phyloP scores from a whole-genome alignment of 2,888 invertebrate genomes.

The Xestoiulus laeticollis region DNA sequence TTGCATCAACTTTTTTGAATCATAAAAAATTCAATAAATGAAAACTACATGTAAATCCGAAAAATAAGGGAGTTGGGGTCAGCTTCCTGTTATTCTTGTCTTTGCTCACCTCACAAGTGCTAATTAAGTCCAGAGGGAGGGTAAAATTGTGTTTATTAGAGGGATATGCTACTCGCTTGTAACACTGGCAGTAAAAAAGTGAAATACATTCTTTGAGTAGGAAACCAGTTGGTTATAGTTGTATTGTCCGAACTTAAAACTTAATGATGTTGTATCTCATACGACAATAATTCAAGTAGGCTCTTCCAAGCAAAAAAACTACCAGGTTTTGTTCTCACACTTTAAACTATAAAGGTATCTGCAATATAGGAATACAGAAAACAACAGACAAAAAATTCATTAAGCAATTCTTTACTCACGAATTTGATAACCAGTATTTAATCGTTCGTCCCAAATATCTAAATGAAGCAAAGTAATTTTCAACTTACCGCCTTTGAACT shows the following conservation, averaged over 20 bases:
- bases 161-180: background rate
- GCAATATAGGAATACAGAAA: background rate
- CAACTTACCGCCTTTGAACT: slow-evolving; percentile 5
- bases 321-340: slow-evolving; percentile 29
- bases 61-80: background rate
- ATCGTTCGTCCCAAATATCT: slow-evolving; percentile 10
- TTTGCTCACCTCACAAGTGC: background rate
- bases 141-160: background rate
- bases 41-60: background rate
- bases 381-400: background rate
- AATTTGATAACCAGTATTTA: slow-evolving; percentile 21
- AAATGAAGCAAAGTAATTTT: background rate
- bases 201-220: background rate
- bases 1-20: background rate
- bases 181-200: background rate
- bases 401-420: slow-evolving; percentile 18
- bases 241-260: background rate
- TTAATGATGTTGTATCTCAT: slow-evolving; percentile 13
- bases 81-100: background rate
- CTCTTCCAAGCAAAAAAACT: background rate
- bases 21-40: background rate
- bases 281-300: slow-evolving; percentile 13
- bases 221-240: background rate
- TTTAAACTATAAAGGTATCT: background rate
- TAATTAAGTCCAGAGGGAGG: slow-evolving; percentile 1